Conservation (phyloP, 2,888 invertebrate species). For the Nesidiocoris tenuis region DNA sequence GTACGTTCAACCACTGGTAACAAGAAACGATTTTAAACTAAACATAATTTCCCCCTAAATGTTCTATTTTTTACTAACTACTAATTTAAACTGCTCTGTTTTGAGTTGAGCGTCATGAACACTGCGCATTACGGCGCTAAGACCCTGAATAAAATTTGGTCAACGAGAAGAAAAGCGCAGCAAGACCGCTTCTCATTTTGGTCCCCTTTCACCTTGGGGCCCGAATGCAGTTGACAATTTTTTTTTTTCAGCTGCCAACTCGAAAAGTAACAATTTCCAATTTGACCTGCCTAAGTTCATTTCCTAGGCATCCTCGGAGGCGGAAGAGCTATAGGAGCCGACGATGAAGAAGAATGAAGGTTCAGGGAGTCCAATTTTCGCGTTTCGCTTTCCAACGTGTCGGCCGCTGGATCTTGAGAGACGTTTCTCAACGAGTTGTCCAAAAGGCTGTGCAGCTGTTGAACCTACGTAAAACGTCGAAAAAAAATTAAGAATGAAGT, state of each 20-base stretch:
- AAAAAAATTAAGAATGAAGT: conserved; percentile 54
- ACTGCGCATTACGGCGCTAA: neutral
- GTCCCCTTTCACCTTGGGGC: conserved; percentile 13
- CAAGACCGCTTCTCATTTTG: conserved; percentile 8
- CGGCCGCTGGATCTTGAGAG: conserved; percentile 79
- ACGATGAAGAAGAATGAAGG: conserved; percentile 52
- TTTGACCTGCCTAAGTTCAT: neutral
- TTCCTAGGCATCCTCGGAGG: conserved; percentile 45
- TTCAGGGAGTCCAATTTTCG: conserved; percentile 63
- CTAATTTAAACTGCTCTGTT: neutral
- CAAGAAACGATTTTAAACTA: neutral
- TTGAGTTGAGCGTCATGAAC: neutral
- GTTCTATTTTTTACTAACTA: neutral
- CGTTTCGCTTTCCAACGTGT: conserved; percentile 88
- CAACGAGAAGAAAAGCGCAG: neutral
- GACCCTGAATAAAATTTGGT: neutral
- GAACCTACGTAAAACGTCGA: conserved; percentile 57
- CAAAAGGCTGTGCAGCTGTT: conserved; percentile 75
- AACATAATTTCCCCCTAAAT: neutral
- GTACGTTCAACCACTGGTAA: neutral
- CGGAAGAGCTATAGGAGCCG: conserved; percentile 48
- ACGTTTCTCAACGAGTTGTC: conserved; percentile 77
- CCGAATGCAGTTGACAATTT: conserved; percentile 7
- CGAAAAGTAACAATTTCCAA: too few relatives aligned
- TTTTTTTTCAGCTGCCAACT: conserved; percentile 16